These are phyloP conservation scores for Podilymbus podiceps DNA, from an alignment of 2,113 vertebrate genomes.

Conservation along the genomic window DNA sequence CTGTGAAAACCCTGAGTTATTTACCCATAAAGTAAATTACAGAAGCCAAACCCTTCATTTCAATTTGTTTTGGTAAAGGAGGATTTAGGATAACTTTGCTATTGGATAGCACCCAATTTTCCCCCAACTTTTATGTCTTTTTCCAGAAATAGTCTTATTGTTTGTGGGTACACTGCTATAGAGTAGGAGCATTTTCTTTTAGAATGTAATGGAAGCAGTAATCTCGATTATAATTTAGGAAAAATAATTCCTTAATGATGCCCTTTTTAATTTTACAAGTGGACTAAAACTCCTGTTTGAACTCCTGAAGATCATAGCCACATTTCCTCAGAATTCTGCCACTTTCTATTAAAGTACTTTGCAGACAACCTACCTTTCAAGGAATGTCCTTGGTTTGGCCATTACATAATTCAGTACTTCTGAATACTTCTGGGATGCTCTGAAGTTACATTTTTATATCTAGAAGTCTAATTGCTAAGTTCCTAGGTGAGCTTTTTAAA, in stretches of 20 bases:
- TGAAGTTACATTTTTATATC: slow-evolving; percentile 61
- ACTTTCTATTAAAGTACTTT: background rate
- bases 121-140: background rate
- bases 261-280: background rate
- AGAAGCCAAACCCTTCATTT: background rate
- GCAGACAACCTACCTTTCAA: slow-evolving; percentile 36
- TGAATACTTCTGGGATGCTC: slow-evolving; percentile 53
- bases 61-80: background rate
- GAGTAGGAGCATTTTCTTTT: background rate
- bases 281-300: background rate
- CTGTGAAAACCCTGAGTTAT: background rate
- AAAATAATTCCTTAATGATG: background rate
- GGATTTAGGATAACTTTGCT: background rate
- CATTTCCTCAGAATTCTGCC: background rate
- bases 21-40: background rate
- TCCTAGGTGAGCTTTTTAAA: slow-evolving; percentile 67
- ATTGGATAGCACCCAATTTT: background rate
- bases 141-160: background rate
- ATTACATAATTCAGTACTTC: slow-evolving; percentile 64
- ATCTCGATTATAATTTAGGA: background rate
- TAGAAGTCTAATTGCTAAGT: slow-evolving; percentile 62
- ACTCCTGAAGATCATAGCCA: background rate
- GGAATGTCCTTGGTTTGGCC: slow-evolving; percentile 45
- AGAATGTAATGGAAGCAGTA: background rate
- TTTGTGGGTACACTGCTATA: background rate